A percentile compares a stretch with the other conserved stretches of the same genome.
Evolutionary conservation across 1,140 invertebrate species (phyloP).

Genomic region (Pentalonia nigronervosa): DNA sequence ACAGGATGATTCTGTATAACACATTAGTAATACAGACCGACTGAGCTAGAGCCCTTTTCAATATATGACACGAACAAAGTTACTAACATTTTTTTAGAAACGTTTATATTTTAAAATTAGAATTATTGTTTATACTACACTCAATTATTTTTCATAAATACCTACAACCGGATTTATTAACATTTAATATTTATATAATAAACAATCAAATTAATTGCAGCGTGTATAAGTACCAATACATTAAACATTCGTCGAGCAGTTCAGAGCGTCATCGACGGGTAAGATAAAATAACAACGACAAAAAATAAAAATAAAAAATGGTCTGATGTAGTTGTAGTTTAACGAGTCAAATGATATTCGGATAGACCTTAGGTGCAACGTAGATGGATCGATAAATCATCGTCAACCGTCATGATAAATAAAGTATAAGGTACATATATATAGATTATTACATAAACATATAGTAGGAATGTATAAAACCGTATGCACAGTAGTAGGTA

Average conservation of each 20-base stretch:
- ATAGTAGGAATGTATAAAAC: neutral
- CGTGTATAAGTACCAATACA: neutral
- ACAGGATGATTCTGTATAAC: neutral
- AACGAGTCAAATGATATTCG: neutral
- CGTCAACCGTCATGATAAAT: neutral
- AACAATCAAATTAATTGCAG: neutral
- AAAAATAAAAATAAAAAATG: neutral
- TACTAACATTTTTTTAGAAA: neutral
- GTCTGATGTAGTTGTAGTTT: neutral
- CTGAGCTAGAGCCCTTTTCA: too few species aligned
- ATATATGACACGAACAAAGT: too few species aligned
- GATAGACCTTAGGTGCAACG: neutral
- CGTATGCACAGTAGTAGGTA: neutral
- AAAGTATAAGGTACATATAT: neutral
- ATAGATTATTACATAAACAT: neutral
- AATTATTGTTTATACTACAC: neutral
- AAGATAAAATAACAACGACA: neutral
- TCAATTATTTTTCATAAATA: neutral
- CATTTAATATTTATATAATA: neutral
- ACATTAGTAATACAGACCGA: neutral
- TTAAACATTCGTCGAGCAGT: neutral
- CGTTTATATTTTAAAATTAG: neutral
- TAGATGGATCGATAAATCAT: neutral
- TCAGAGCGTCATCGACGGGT: neutral
- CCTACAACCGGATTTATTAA: neutral